Base-by-base conservation (phyloP, 1,140 invertebrate genomes). In the Chymomyza costata region DNA sequence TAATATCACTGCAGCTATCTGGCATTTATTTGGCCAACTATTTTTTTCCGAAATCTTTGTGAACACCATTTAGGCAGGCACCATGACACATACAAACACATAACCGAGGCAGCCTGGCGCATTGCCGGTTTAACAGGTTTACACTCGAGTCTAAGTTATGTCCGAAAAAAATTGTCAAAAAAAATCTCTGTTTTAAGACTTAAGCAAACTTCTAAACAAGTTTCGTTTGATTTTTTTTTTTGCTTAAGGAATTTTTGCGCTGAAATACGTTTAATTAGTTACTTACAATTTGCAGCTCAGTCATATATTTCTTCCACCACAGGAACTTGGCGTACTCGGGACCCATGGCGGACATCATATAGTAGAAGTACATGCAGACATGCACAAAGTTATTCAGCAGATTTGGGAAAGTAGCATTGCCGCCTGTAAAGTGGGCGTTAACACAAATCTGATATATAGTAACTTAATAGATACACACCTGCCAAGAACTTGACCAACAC, bases 251-350 rank as follows among this genome's bases (percentile, higher is more conserved):
- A 59, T 57, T 53, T 58, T 34, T 18, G 69, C 6, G 5, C 64
- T 74, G 55, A 52, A 68, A 80, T 58, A n/a, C 51, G 62, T 81
- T 60, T 58, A 10, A 74, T 65, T 38, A 48, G 19, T 10, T 62
- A 89, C 90, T 92, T 89, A 97, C 94, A 88, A 97, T 87, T 88
- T 97, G 96, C 39, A 97, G 87, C 16, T 91, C 92, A 1, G 96
- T 98, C 45, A 97, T 90, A 82, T 97, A 93, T 83, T 95, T 96
- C 86, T 97, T 97, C 95, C 95, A 98, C 95, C 95, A 97, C 10
- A 97, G 86, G 76, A 94, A 97, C 82, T 95, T 95, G 85, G 95
- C 93, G 85, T 95, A 95, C 71, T 94, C 89, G 2, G 95, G 95
- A 19, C 95, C 95, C 91, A 97, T 91, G 2, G 95, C 95, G 0